Conservation (phyloP, 2,113 vertebrate species). For the Periophthalmus modestus region DNA sequence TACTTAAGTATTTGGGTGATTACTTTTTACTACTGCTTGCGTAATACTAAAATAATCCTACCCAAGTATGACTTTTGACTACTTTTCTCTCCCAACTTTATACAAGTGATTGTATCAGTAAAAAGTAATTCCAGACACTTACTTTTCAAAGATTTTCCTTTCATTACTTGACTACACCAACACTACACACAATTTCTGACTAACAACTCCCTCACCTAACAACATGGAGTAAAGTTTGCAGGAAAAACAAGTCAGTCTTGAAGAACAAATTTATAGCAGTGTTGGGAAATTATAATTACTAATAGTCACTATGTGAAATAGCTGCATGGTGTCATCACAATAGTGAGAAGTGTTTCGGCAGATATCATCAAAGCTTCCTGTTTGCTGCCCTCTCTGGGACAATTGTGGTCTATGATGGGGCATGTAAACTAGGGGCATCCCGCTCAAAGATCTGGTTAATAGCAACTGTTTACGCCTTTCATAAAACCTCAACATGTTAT, state of each 20-base stretch:
- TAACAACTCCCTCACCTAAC: neutral
- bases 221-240: slow-evolving; percentile 1
- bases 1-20: neutral
- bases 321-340: slow-evolving; percentile 66
- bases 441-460: slow-evolving; percentile 74
- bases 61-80: too few species aligned
- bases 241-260: slow-evolving; percentile 32
- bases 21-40: neutral
- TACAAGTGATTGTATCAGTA: neutral
- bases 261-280: slow-evolving; percentile 50
- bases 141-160: neutral
- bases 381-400: slow-evolving; percentile 72
- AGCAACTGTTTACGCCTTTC: slow-evolving; percentile 76
- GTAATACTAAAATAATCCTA: too few species aligned
- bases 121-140: slow-evolving; percentile 5
- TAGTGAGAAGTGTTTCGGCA: slow-evolving; percentile 57
- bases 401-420: slow-evolving; percentile 60
- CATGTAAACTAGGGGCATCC: slow-evolving; percentile 73
- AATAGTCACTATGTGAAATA: slow-evolving; percentile 63
- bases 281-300: slow-evolving; percentile 67
- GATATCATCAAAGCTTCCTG: slow-evolving; percentile 72
- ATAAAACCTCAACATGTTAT: slow-evolving; percentile 76
- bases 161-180: too few species aligned
- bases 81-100: too few species aligned
- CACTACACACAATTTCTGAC: too few species aligned